Base-by-base conservation (phyloP, 1,140 invertebrate genomes). In the Spodoptera frugiperda region DNA sequence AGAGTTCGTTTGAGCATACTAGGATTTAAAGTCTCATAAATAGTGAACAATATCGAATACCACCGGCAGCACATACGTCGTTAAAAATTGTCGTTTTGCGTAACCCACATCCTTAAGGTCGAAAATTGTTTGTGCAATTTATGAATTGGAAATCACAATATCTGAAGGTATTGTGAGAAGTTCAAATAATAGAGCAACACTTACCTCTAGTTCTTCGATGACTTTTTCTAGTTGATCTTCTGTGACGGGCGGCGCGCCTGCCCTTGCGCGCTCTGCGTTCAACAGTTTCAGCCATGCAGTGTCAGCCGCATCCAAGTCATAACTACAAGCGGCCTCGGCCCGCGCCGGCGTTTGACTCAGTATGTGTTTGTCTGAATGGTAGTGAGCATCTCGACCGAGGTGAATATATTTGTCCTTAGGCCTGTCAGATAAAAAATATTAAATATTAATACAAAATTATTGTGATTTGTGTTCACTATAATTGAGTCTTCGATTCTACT, bases 301-400 rank as follows among this genome's bases (percentile, higher is more conserved):
- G 95, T 99, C 99, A 77, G 96, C 96, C 84, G 98, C 97, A 95
- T 99, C 99, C 82, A 99, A 95, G 92, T 99, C 98, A 94, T 99
- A 99, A 75, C 97, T 96, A 94, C 98, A 99, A 30, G 98, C 97
- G 85, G 98, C 97, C 90, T 99, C 98, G 11, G 98, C 97, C 90
- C 97, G 95, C 44, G 97, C 95, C 67, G 97, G 97, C 77, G 98
- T 97, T 78, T 96, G 97, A 75, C 98, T 98, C 80, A 99, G 94
- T 86, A 97, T 96, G 94, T 99, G 98, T 80, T 97, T 96, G 74
- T 98, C 98, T 39, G 96, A 87, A 87, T 96, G 96, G 92, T 98
- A 99, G 86, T 96, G 96, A 84, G 97, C 97, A 94, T 99, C 98
- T 87, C 98, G 97, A 59, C 96, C 97, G 90, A 98, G 97, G 87